phyloP scores from a whole-genome alignment of 2,888 invertebrate genomes.

The Xanthia togata region DNA sequence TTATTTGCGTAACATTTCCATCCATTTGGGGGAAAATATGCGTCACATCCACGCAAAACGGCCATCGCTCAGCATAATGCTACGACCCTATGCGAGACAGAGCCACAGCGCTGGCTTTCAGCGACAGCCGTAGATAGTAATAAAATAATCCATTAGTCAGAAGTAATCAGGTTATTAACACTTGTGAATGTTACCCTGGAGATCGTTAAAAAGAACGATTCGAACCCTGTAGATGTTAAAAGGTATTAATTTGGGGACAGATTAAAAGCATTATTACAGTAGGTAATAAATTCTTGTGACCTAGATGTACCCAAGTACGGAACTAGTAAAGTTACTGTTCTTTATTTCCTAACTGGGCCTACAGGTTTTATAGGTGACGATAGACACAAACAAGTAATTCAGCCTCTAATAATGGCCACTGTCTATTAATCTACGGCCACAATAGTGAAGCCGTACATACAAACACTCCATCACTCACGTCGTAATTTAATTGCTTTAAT shows the following conservation, averaged over 20 bases:
- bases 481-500: constrained; percentile 79
- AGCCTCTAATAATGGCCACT: constrained; percentile 39
- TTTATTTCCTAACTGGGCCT: constrained; percentile 21
- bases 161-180: constrained; percentile 37
- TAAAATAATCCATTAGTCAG: constrained; percentile 59
- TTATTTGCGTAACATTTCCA: too few species aligned
- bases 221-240: constrained; percentile 15
- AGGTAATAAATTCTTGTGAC: constrained; percentile 39
- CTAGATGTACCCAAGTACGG: constrained; percentile 4
- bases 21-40: too few species aligned
- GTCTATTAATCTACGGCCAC: constrained; percentile 57
- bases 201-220: constrained; percentile 30
- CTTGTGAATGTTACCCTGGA: constrained; percentile 30
- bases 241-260: constrained; percentile 45
- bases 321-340: constrained; percentile 7
- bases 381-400: constrained; percentile 39
- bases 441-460: constrained; percentile 62
- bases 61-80: too few species aligned
- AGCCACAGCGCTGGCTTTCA: too few species aligned
- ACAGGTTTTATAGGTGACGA: constrained; percentile 38
- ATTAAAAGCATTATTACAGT: constrained; percentile 44
- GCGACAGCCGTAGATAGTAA: neutral
- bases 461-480: constrained; percentile 75
- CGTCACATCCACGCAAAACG: too few species aligned
- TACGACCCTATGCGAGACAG: too few species aligned